Evolutionary conservation across 2,888 invertebrate genomes (phyloP), one percentile per base, ranked within the genome.

Genomic region (Stenolophus ochropezus): DNA sequence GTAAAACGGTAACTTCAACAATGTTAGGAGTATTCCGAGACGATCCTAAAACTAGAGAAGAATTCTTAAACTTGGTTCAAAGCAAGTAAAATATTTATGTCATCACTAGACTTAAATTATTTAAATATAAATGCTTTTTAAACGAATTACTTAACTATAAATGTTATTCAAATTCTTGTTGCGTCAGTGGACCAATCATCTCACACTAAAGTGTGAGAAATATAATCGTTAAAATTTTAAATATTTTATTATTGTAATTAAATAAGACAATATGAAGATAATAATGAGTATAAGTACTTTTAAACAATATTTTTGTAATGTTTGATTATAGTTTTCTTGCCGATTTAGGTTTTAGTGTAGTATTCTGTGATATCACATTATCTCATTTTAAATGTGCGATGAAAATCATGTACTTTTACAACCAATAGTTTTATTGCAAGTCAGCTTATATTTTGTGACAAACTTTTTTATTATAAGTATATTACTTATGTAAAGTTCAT

Each of bases 1-100:
- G 98, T 89, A 98, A 97, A 92, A 99, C 99, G 0, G 96, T 99
- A 47, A 99, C 99, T 0, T 98, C 98, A 78, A 98, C 98, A 61
- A 99, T 99, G 99, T 91, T 99, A 85, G 99, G 99, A 14, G 98
- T 97, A 0, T 99, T 99, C 92, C 93, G 99, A 81, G 98, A 99
- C 87, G 98, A 99, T 90, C 97, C 98, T n/a, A 98, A 98, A 91
- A 99, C 99, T 21, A 92, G 99, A 86, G 99, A 99, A 90, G 99
- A 99, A 91, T 99, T 99, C 91, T 93, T 99, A 83, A 96, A 98
- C 87, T 93, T 99, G 87, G 96, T 96, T 21, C 94, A 95, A 89
- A 93, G 93, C 87, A 96, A 95, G 91, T 96, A 92, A 91, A 86
- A 18, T 61, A 47, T 49, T 73, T 73, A 73, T 51, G 23, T 11